phyloP scores from a whole-genome alignment of 23 tunicate genomes.

The Corella eumyota region DNA sequence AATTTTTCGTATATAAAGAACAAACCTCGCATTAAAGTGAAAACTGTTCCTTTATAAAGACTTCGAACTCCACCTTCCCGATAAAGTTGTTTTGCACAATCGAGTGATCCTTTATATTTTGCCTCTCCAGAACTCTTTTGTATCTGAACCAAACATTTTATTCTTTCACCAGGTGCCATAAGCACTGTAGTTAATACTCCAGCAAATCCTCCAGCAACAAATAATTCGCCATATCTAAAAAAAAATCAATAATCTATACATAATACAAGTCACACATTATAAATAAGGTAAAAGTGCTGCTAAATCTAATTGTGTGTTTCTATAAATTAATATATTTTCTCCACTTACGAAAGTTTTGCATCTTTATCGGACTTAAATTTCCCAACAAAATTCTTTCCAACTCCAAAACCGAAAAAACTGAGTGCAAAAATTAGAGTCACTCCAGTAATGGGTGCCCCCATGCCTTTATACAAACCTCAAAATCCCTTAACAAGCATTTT shows the following conservation, averaged over 20 bases:
- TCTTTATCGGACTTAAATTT: constrained; percentile 35
- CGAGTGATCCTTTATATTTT: constrained; percentile 86
- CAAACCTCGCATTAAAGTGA: constrained; percentile 84
- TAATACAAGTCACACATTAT: not conserved
- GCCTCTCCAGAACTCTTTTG: constrained; percentile 53
- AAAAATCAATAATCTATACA: not conserved
- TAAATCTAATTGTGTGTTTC: too few species aligned
- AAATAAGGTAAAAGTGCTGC: not conserved
- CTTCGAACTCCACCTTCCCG: constrained; percentile 88
- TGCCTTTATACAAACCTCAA: constrained; percentile 89
- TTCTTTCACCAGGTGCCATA: constrained; percentile 99
- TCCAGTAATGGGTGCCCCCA: constrained; percentile 94
- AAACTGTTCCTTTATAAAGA: constrained; percentile 87
- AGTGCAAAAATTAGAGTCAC: constrained; percentile 97
- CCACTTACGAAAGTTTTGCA: constrained; percentile 36
- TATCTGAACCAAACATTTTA: constrained; percentile 87
- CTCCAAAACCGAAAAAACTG: constrained; percentile 90
- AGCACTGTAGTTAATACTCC: constrained; percentile 89
- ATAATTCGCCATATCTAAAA: constrained; percentile 39
- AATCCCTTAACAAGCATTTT: constrained; percentile 24
- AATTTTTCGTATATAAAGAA: not conserved
- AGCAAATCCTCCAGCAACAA: constrained; percentile 84
- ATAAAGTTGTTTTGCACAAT: constrained; percentile 81
- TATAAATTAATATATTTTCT: too few species aligned
- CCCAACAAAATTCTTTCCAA: constrained; percentile 62